Base-by-base conservation (phyloP, 2,888 invertebrate species). In the Synergus japonicus region DNA sequence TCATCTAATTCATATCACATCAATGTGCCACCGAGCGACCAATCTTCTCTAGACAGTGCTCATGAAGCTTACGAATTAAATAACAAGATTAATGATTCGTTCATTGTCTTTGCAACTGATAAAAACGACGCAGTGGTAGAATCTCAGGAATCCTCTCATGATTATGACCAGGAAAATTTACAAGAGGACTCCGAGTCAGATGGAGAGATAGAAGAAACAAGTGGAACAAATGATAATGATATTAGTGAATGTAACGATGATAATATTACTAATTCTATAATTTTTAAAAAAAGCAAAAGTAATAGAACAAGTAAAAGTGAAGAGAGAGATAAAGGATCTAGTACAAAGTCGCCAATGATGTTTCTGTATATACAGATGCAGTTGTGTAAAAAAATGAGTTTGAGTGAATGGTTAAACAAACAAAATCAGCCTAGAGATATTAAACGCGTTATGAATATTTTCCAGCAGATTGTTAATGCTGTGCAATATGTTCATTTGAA, bases 291-390 rank as follows among this genome's bases (percentile, higher is more conserved):
- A 29, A 83, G 78, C 37, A 66, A 78, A 37, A 83, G 79, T 22
- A 66, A 78, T n/a, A 69, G 77, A 29, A 66, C 64, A 64, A 60
- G 12, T 13, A 2, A 76, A 29, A 63, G 18, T 13, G 60, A 78
- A 29, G 78, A 79, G 18, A 73, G 80, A 1, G 84, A 77, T 58
- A 88, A 87, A 78, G 79, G 80, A 67, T 78, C 78, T n/a, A 65
- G 12, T 12, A 81, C 79, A 76, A 79, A 79, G 5, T 88, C 86
- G 5, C 79, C 92, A 10, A 94, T 94, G 89, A 95, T 96, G 90
- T 97, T 96, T 92, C 94, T 99, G 18, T 99, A 98, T 91, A 99
- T 99, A 91, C 99, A 99, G 93, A 99, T 99, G 99, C 98, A 99
- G 92, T 93, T 99, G 82, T 99, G 99, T 89, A 95, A 95, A 78